Base-by-base conservation (phyloP, 2,888 invertebrate genomes). In the Ennomos fuscantarius region DNA sequence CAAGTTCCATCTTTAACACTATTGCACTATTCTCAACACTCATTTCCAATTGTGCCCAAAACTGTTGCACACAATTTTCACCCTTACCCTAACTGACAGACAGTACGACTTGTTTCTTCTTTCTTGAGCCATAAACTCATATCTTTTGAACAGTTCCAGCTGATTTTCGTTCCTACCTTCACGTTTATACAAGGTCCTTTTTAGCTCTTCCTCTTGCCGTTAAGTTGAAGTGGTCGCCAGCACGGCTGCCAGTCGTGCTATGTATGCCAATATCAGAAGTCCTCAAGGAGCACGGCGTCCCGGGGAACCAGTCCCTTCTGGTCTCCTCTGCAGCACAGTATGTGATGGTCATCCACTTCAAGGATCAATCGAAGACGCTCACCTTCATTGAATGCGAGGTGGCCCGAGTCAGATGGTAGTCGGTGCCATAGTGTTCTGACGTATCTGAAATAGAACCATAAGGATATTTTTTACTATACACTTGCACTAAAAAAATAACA, bases 301-400 rank as follows among this genome's bases (percentile, higher is more conserved):
- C 94, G 93, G 1, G 96, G 96, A 40, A 96, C 96, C 39, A 96
- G 90, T 57, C 96, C 96, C 77, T 96, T 96, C 72, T 95, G 95
- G 37, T 95, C 95, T 8, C 96, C 96, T 68, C 95, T 90, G 73
- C 95, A 95, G 81, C 96, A 96, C 55, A 96, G 85, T 66, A 96
- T 82, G 94, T 96, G 95, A 71, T 95, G 95, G 73, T 94, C 94
- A 80, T 96, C 96, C 43, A 96, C 96, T 73, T 96, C 96, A 32
- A 96, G 87, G 46, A 96, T 94, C 35, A 96, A 93, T 61, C 94
- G 94, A 44, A 96, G 89, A 41, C 94, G 93, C 78, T 96, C 96
- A 12, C 96, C 96, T 80, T 96, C 95, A 78, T 95, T 95, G 86
- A 96, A 96, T 10, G 96, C 94, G 37, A 96, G 89, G 74, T 96